Conservation (phyloP, 2,797 vertebrate genomes). For the Spinus pinus region DNA sequence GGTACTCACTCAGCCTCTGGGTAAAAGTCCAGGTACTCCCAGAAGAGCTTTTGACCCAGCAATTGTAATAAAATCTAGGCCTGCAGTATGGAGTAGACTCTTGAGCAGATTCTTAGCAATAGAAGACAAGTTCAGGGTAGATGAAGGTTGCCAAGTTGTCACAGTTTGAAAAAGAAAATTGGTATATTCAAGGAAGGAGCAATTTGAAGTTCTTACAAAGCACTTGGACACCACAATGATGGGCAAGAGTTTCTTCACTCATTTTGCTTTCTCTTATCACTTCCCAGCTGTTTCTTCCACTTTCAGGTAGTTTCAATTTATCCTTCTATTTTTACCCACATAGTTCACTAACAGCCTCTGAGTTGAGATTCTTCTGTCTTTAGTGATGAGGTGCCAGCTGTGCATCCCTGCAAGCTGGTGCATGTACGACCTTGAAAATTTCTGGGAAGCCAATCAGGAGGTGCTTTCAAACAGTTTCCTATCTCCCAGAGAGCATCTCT, state of each 20-base stretch:
- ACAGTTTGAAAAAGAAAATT: constrained; percentile 32
- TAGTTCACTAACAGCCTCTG: neutral
- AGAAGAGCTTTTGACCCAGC: neutral
- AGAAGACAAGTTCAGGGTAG: neutral
- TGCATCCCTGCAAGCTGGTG: constrained; percentile 28
- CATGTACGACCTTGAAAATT: neutral
- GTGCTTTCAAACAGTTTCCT: neutral
- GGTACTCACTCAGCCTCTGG: neutral
- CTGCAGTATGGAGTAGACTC: neutral
- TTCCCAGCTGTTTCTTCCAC: constrained; percentile 10
- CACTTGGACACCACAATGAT: neutral
- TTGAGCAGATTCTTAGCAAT: neutral
- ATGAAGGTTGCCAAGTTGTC: neutral
- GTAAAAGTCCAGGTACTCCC: neutral
- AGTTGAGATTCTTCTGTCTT: neutral
- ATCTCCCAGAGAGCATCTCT: neutral
- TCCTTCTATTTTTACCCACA: constrained; percentile 27
- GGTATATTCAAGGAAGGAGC: neutral
- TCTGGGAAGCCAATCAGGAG: neutral
- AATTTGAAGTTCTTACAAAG: constrained; percentile 25
- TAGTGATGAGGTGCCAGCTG: constrained; percentile 42
- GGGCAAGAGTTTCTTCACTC: neutral
- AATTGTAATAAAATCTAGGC: neutral
- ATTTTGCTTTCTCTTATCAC: neutral
- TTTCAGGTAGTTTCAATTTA: constrained; percentile 27